Conservation (phyloP, 2,797 vertebrate species). For the Sebastes glaucus region DNA sequence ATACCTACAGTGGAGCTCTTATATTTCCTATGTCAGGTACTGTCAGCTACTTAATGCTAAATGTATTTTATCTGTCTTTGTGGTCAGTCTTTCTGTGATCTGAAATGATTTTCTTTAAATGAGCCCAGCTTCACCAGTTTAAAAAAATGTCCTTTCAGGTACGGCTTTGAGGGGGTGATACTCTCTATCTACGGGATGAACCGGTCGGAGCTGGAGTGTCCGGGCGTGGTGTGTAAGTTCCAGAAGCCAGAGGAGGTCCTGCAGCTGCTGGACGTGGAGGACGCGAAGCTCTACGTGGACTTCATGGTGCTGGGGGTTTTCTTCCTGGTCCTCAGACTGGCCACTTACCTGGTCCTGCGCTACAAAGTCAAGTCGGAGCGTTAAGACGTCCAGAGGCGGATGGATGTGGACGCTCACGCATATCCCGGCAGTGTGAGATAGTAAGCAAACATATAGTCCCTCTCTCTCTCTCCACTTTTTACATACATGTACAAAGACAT, state of each 20-base stretch:
- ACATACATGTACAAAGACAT: slow-evolving; percentile 35
- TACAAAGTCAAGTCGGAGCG: slow-evolving; percentile 97
- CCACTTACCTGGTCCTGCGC: slow-evolving; percentile 95
- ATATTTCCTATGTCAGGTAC: slow-evolving; percentile 97
- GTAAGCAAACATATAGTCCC: slow-evolving; percentile 46
- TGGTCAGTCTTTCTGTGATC: background rate
- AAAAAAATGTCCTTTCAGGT: slow-evolving; percentile 77
- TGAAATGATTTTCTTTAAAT: background rate
- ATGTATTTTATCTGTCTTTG: background rate
- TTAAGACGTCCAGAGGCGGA: slow-evolving; percentile 69
- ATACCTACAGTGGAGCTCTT: slow-evolving; percentile 98
- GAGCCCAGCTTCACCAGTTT: background rate
- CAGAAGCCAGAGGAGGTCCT: slow-evolving; percentile 92
- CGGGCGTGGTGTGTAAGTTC: slow-evolving; percentile 88
- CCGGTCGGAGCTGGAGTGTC: slow-evolving; percentile 91
- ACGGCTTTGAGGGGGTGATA: slow-evolving; percentile 97
- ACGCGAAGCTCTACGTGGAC: slow-evolving; percentile 96
- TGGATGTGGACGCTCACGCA: slow-evolving; percentile 20
- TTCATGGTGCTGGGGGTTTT: slow-evolving; percentile 95
- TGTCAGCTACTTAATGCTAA: slow-evolving; percentile 6
- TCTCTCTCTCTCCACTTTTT: slow-evolving; percentile 37
- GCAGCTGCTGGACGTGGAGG: slow-evolving; percentile 93
- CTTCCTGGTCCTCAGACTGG: slow-evolving; percentile 90
- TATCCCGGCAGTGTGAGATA: slow-evolving; percentile 50
- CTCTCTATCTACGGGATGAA: slow-evolving; percentile 98